phyloP scores from a whole-genome alignment of 2,888 invertebrate species.

The Didymodactylos carnosus region DNA sequence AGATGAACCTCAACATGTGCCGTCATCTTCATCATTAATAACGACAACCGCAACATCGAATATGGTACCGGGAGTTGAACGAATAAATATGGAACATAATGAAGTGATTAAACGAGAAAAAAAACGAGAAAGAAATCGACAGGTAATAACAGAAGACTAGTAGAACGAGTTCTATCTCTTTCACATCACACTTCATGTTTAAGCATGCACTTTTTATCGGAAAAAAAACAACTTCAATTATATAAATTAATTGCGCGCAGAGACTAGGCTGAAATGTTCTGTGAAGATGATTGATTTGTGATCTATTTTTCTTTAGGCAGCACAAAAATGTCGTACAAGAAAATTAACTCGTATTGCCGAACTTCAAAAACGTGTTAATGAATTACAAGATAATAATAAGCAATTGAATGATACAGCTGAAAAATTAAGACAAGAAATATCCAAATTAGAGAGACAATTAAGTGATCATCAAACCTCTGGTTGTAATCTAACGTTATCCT shows the following conservation, averaged over 20 bases:
- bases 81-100: too few relatives aligned
- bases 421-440: not conserved
- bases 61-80: not conserved
- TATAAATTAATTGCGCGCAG: too few relatives aligned
- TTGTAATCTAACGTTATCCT: not conserved
- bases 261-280: too few relatives aligned
- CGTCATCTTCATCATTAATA: not conserved
- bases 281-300: too few relatives aligned
- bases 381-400: not conserved
- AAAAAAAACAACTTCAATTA: too few relatives aligned
- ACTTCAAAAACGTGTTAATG: constrained; percentile 7
- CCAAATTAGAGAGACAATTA: not conserved
- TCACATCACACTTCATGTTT: too few relatives aligned
- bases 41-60: not conserved
- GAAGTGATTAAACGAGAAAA: not conserved
- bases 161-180: too few relatives aligned
- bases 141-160: too few relatives aligned
- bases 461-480: not conserved
- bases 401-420: not conserved
- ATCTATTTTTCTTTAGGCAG: too few relatives aligned
- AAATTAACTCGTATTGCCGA: constrained; percentile 13
- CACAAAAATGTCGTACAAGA: constrained; percentile 12
- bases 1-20: not conserved
- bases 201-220: too few relatives aligned
- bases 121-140: not conserved